Percentiles rank a stretch among this genome's conserved stretches.
Conservation (phyloP, 2,888 invertebrate species). For the Caenorhabditis drosophilae region DNA sequence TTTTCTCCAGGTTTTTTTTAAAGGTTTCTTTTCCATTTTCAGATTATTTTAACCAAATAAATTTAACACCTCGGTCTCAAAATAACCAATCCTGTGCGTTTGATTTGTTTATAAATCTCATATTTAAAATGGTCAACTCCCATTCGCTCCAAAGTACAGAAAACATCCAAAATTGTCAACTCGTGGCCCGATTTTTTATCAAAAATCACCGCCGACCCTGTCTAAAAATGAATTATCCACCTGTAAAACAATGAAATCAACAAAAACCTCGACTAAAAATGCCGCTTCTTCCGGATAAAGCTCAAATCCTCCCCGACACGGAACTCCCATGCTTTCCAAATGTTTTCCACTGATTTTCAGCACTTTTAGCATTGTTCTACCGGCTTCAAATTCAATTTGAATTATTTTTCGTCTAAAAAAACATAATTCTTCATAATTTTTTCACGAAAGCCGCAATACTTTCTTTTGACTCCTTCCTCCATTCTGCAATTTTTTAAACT, state of each 20-base stretch:
- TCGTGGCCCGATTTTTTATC: too few relatives aligned
- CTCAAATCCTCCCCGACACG: constrained; percentile 33
- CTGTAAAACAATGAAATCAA: background rate
- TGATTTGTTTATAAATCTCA: constrained; percentile 30
- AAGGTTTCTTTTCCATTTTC: too few relatives aligned
- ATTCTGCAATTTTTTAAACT: too few relatives aligned
- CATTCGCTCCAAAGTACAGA: constrained; percentile 20
- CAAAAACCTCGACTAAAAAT: constrained; percentile 46
- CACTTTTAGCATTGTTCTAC: constrained; percentile 20
- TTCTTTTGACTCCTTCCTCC: too few relatives aligned
- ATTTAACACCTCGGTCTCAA: constrained; percentile 45
- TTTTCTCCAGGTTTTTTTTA: too few relatives aligned
- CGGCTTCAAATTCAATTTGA: constrained; percentile 24
- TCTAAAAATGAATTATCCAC: constrained; percentile 16
- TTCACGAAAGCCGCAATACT: too few relatives aligned
- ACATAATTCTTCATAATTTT: too few relatives aligned
- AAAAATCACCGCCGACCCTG: constrained; percentile 26
- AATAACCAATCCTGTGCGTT: constrained; percentile 41
- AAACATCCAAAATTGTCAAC: constrained; percentile 29
- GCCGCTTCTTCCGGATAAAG: constrained; percentile 56
- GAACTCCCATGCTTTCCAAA: constrained; percentile 51
- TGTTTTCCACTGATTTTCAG: constrained; percentile 35
- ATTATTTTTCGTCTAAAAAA: constrained; percentile 25
- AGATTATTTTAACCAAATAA: too few relatives aligned
- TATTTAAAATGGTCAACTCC: constrained; percentile 28